Conservation (phyloP, 2,797 vertebrate genomes). For the Fundulus diaphanus region DNA sequence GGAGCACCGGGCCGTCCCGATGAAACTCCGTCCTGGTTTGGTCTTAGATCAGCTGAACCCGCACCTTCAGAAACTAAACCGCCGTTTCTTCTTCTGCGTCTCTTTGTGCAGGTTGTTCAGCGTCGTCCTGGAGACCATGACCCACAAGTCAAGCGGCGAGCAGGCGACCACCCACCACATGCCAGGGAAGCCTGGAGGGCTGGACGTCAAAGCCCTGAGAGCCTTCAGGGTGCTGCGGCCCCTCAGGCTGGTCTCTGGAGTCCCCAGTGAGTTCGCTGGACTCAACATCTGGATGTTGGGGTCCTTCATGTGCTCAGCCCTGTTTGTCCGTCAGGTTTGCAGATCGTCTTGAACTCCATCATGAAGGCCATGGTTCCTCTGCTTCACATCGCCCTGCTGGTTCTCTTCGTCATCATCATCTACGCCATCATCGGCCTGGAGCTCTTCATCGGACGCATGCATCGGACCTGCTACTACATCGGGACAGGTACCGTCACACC, state of each 20-base stretch:
- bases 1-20: not conserved
- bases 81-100: not conserved
- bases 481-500: constrained; percentile 69
- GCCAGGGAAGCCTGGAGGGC: constrained; percentile 94
- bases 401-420: constrained; percentile 96
- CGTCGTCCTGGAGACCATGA: constrained; percentile 90
- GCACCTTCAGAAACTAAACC: not conserved
- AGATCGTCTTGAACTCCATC: constrained; percentile 96
- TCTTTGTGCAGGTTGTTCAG: constrained; percentile 86
- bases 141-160: constrained; percentile 82
- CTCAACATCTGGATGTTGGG: not conserved
- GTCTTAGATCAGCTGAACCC: not conserved
- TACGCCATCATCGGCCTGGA: constrained; percentile 96
- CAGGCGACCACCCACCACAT: constrained; percentile 80
- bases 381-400: constrained; percentile 92
- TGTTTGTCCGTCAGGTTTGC: constrained; percentile 82
- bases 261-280: constrained; percentile 89
- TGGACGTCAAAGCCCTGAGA: constrained; percentile 97
- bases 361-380: constrained; percentile 96
- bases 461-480: constrained; percentile 90
- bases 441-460: constrained; percentile 95
- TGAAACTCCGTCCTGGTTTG: not conserved
- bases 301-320: not conserved
- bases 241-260: constrained; percentile 95
- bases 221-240: constrained; percentile 96